Conservation (phyloP, 2,888 invertebrate genomes). For the Notocelia uddmanniana region DNA sequence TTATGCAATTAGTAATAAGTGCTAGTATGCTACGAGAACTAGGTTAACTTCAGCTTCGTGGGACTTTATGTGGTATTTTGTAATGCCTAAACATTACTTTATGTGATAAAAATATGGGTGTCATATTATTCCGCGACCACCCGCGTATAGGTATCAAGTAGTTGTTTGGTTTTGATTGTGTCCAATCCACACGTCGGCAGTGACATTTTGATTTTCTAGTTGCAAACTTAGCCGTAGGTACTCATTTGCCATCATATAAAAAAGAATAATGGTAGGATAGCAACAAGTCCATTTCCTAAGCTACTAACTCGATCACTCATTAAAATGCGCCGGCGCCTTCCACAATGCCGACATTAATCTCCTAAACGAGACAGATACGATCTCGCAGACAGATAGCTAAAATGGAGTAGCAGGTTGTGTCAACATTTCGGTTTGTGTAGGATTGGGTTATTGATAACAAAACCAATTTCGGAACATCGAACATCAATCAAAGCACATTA, state of each 20-base stretch:
- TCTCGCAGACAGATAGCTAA: background rate
- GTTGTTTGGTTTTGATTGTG: no score
- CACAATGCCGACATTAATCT: constrained; percentile 1
- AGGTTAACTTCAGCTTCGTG: constrained; percentile 21
- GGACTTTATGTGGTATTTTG: constrained; percentile 24
- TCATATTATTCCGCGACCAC: background rate
- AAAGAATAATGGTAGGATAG: no score
- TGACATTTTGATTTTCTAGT: no score
- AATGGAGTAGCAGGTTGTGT: constrained; percentile 2
- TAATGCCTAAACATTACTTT: background rate
- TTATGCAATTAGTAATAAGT: constrained; percentile 35
- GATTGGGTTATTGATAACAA: background rate
- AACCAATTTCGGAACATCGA: background rate
- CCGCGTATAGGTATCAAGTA: no score
- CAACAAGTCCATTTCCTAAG: no score
- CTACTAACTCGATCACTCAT: background rate
- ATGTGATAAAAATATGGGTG: constrained; percentile 12
- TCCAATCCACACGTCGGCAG: no score
- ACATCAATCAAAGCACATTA: no score
- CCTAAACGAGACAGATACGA: no score
- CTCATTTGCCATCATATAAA: no score
- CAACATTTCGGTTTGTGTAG: background rate
- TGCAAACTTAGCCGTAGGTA: no score
- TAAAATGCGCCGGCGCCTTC: background rate
- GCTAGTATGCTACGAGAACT: constrained; percentile 28